Percentiles rank a stretch among this genome's conserved stretches.
Evolutionary conservation across 2,888 invertebrate species (phyloP).

Genomic region (Drosophila quinaria): DNA sequence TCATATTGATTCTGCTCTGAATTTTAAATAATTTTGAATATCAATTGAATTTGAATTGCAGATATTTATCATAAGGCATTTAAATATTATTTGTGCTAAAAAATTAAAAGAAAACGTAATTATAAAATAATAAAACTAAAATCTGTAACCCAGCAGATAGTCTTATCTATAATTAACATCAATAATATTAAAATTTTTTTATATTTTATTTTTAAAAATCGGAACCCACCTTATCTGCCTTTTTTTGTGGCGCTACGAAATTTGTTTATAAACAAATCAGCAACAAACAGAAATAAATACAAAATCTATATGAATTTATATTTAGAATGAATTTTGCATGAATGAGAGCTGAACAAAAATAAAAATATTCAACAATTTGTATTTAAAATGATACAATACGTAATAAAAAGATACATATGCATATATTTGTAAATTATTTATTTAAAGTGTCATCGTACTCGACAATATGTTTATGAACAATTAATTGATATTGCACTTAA

Average conservation of each 20-base stretch:
- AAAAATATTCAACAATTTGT: constrained; percentile 28
- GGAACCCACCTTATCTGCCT: constrained; percentile 28
- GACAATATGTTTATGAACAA: constrained; percentile 8
- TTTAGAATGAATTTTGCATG: constrained; percentile 13
- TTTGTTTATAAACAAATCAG: constrained; percentile 68
- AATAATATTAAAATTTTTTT: neutral
- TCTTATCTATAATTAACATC: constrained; percentile 6
- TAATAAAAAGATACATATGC: constrained; percentile 23
- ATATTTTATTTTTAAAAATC: neutral
- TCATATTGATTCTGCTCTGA: constrained; percentile 50
- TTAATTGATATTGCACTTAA: constrained; percentile 48
- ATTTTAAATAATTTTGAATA: no score
- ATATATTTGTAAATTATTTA: constrained; percentile 19
- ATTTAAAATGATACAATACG: constrained; percentile 33
- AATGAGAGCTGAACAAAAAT: constrained; percentile 9
- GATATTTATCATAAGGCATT: no score
- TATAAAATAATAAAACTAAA: neutral
- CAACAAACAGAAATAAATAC: constrained; percentile 8
- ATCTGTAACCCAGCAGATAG: neutral
- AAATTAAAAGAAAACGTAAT: no score
- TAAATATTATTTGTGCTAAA: no score
- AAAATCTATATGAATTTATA: neutral
- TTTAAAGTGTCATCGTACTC: constrained; percentile 53
- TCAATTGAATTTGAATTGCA: no score
- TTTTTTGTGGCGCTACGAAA: constrained; percentile 28